Conservation (phyloP, 2,113 vertebrate species). For the Ceyx margarethae region DNA sequence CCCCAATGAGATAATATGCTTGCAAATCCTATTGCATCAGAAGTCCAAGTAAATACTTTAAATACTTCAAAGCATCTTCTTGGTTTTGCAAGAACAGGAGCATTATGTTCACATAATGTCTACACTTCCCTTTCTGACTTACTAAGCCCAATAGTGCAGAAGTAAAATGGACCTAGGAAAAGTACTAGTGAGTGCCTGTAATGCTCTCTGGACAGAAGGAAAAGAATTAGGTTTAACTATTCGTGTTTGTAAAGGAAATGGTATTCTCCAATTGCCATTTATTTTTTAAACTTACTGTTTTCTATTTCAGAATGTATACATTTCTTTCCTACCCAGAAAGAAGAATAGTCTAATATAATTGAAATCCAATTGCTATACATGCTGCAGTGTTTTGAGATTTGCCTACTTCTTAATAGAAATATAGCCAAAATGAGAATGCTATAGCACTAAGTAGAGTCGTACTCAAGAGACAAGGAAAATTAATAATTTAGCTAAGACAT, state of each 20-base stretch:
- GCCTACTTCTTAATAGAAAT: not conserved
- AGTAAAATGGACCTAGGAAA: not conserved
- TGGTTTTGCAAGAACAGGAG: not conserved
- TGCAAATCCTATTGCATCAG: not conserved
- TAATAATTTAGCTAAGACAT: not conserved
- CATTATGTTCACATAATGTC: not conserved
- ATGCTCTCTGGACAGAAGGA: not conserved
- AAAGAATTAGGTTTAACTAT: not conserved
- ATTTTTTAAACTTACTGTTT: not conserved
- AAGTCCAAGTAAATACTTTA: not conserved
- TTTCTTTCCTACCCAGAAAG: not conserved
- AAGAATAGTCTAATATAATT: not conserved
- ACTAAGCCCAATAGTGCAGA: not conserved
- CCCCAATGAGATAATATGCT: not conserved
- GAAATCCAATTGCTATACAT: not conserved
- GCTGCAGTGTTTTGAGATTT: not conserved
- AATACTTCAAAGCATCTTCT: not conserved
- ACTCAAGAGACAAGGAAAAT: not conserved
- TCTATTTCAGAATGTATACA: not conserved
- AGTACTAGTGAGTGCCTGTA: not conserved
- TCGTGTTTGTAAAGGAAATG: not conserved
- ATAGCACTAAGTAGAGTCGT: not conserved
- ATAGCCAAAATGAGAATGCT: not conserved
- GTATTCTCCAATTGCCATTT: not conserved
- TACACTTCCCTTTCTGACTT: not conserved